Base-by-base conservation (phyloP, 1,140 invertebrate species). In the Hesperophylax magnus region DNA sequence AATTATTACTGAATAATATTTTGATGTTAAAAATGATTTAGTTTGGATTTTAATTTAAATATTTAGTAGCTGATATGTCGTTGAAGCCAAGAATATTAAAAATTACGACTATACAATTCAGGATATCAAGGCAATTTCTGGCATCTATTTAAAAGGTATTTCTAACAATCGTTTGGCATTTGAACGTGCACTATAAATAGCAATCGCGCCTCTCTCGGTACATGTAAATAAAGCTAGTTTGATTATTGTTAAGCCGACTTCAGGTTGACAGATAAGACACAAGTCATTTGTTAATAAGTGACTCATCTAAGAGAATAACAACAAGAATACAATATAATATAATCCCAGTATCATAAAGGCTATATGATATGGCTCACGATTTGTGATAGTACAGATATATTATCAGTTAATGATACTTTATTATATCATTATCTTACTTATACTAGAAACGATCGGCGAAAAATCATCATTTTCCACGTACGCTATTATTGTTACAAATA, bases 111-210 rank as follows among this genome's bases (percentile, higher is more conserved):
- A 71, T 9, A 27, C 63, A 9, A 65, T 17, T 27, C 27, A 31
- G 22, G 69, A 52, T 53, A 60, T 17, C 60, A 61, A 76, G 72
- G 72, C 72, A 76, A 76, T 58, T 76, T 76, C 54, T 24, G 56
- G 72, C 72, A 76, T 76, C 72, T 76, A 72, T 6, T 3, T 39
- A 20, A 61, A 61, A 61, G 60, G 20, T 22, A 61, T 61, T 27
- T 24, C 22, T 69, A 69, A 69, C 65, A 34, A 69, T 39, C 65
- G 34, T 69, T 69, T 69, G 65, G 65, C 65, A 69, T 69, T 18
- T 15, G 65, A 69, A 39, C 39, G 34, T 39, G 65, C 65, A 34
- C 15, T 69, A 69, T 61, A 61, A 61, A 61, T 61, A 69, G 65
- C 31, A 34, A 39, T 9, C 65, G 65, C 34, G 31, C 65, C 2